Conservation (phyloP, 2,888 invertebrate genomes). For the Tuberolachnus salignus region DNA sequence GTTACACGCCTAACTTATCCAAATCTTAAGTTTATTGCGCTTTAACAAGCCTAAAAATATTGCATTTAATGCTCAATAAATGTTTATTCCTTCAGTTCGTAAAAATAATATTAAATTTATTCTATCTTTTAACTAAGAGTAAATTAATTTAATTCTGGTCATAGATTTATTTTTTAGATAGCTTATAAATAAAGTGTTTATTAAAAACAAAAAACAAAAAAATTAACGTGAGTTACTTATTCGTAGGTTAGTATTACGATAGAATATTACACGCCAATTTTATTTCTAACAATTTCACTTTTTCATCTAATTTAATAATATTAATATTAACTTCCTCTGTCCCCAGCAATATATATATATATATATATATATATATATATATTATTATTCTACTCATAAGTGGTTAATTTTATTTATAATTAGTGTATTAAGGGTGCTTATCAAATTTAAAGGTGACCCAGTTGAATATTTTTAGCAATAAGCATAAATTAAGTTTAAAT, state of each 20-base stretch:
- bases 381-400: constrained; percentile 55
- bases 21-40: constrained; percentile 49
- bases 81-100: constrained; percentile 51
- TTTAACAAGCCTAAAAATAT: constrained; percentile 45
- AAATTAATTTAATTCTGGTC: constrained; percentile 55
- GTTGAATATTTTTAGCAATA: constrained; percentile 56
- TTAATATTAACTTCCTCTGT: constrained; percentile 41
- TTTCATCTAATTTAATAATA: constrained; percentile 52
- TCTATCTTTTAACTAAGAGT: constrained; percentile 51
- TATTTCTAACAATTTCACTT: constrained; percentile 55
- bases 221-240: constrained; percentile 50
- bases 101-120: constrained; percentile 41
- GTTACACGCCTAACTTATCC: constrained; percentile 36
- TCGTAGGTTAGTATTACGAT: constrained; percentile 50
- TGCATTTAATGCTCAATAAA: constrained; percentile 56
- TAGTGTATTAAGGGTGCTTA: constrained; percentile 56
- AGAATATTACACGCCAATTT: constrained; percentile 53
- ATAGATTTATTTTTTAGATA: constrained; percentile 53
- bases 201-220: constrained; percentile 34
- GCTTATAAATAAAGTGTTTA: constrained; percentile 46
- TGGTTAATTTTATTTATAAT: constrained; percentile 54
- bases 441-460: constrained; percentile 53
- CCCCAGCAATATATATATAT: constrained; percentile 52
- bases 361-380: constrained; percentile 45
- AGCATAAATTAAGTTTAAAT: constrained; percentile 56